phyloP scores from a whole-genome alignment of 2,888 invertebrate species.

The Harpalus rufipes region DNA sequence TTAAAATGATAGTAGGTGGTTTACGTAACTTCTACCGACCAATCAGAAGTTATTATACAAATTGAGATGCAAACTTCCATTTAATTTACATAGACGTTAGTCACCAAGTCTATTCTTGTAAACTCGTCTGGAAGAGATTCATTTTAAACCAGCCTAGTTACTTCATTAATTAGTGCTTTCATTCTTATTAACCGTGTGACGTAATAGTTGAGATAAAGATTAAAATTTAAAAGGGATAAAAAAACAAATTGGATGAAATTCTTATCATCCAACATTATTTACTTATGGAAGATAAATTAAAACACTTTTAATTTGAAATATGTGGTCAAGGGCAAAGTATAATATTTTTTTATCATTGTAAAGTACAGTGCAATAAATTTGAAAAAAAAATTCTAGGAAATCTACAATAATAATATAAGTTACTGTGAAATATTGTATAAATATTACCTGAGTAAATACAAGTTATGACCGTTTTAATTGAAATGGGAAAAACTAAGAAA shows the following conservation, averaged over 20 bases:
- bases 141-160: background rate
- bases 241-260: background rate
- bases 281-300: background rate
- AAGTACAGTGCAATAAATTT: constrained; percentile 6
- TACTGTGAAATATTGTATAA: background rate
- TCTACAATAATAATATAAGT: background rate
- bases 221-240: background rate
- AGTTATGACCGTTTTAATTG: background rate
- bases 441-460: background rate
- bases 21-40: background rate
- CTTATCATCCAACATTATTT: background rate
- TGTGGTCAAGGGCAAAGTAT: background rate
- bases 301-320: background rate
- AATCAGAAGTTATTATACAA: background rate
- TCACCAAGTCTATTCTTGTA: background rate
- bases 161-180: background rate
- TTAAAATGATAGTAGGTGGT: background rate
- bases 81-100: background rate
- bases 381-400: background rate
- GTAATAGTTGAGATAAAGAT: background rate
- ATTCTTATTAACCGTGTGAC: background rate
- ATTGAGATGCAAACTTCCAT: background rate
- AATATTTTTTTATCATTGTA: background rate
- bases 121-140: background rate
- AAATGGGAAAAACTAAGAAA: no score